Percentiles rank a stretch among this genome's conserved stretches.
phyloP scores from a whole-genome alignment of 64 coral and sea anemone genomes.

The Astreopora myriophthalma region DNA sequence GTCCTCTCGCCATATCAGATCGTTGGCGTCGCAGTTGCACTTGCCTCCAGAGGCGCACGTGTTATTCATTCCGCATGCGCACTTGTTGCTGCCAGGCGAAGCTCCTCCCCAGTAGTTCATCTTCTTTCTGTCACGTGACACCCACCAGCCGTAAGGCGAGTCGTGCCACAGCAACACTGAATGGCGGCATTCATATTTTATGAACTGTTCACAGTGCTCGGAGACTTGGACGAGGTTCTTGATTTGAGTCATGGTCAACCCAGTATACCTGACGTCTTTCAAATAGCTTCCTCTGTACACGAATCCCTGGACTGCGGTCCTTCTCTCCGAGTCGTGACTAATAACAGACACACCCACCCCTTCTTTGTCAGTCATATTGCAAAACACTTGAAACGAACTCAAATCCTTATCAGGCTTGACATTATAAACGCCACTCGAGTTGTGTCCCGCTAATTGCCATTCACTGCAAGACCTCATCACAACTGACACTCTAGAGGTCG shows the following conservation, averaged over 20 bases:
- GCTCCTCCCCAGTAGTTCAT: slow-evolving; percentile 79
- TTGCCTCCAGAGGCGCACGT: background rate
- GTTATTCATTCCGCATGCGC: slow-evolving; percentile 62
- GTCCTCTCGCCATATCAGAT: slow-evolving; percentile 64
- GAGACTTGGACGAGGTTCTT: slow-evolving; percentile 54
- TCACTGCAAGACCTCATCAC: slow-evolving; percentile 69
- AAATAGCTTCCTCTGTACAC: slow-evolving; percentile 43
- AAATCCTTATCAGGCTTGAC: slow-evolving; percentile 32
- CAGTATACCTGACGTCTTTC: slow-evolving; percentile 29
- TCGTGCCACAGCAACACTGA: slow-evolving; percentile 48
- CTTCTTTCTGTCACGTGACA: slow-evolving; percentile 61
- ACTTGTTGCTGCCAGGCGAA: background rate
- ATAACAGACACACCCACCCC: slow-evolving; percentile 65
- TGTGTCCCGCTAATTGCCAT: slow-evolving; percentile 27
- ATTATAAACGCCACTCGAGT: slow-evolving; percentile 6
- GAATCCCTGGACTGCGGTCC: slow-evolving; percentile 43
- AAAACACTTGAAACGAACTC: slow-evolving; percentile 31
- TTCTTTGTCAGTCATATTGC: slow-evolving; percentile 56
- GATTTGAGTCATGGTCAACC: slow-evolving; percentile 44
- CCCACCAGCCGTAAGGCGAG: slow-evolving; percentile 67
- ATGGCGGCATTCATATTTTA: slow-evolving; percentile 71
- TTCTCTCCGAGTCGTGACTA: slow-evolving; percentile 57
- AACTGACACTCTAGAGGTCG: slow-evolving; percentile 8
- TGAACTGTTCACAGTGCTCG: slow-evolving; percentile 68
- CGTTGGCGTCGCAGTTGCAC: slow-evolving; percentile 70